These are phyloP conservation scores for Hydraecia micacea DNA, from an alignment of 2,888 invertebrate species.

Conservation along the genomic window DNA sequence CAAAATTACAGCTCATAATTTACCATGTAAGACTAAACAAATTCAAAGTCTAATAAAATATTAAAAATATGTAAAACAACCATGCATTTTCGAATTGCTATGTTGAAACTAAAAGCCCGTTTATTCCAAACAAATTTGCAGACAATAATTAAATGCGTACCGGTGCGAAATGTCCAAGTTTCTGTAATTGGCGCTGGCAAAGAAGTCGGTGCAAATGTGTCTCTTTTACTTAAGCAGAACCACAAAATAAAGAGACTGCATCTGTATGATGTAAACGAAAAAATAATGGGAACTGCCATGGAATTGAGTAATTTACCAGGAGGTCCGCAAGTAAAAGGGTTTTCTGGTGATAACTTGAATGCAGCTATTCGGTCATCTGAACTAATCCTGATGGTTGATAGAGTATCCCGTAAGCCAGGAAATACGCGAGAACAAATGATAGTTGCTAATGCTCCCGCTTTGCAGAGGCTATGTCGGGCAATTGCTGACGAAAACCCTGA, in stretches of 20 bases:
- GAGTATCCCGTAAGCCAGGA: conserved; percentile 72
- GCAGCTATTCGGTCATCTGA: conserved; percentile 73
- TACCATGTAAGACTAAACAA: conserved; percentile 34
- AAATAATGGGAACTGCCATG: conserved; percentile 72
- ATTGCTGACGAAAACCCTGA: conserved; percentile 75
- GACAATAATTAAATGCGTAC: conserved; percentile 34
- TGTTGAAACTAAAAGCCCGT: conserved; percentile 31
- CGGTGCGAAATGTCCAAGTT: conserved; percentile 74
- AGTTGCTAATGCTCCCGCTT: conserved; percentile 73
- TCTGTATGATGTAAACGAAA: conserved; percentile 77
- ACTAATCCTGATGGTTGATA: conserved; percentile 76
- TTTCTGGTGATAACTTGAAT: conserved; percentile 69
- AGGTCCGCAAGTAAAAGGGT: conserved; percentile 72
- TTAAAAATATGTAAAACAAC: conserved; percentile 23
- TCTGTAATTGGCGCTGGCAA: conserved; percentile 79
- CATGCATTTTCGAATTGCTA: neutral
- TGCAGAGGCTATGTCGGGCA: conserved; percentile 75
- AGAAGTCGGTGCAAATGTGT: conserved; percentile 77
- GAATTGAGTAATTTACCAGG: conserved; percentile 77
- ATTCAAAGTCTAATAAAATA: neutral
- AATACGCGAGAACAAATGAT: conserved; percentile 76
- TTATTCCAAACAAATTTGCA: conserved; percentile 36
- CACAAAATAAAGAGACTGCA: conserved; percentile 73
- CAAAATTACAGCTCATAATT: conserved; percentile 25
- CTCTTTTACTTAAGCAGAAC: conserved; percentile 78